phyloP scores from a whole-genome alignment of 2,113 vertebrate species.

The Oenanthe melanoleuca region DNA sequence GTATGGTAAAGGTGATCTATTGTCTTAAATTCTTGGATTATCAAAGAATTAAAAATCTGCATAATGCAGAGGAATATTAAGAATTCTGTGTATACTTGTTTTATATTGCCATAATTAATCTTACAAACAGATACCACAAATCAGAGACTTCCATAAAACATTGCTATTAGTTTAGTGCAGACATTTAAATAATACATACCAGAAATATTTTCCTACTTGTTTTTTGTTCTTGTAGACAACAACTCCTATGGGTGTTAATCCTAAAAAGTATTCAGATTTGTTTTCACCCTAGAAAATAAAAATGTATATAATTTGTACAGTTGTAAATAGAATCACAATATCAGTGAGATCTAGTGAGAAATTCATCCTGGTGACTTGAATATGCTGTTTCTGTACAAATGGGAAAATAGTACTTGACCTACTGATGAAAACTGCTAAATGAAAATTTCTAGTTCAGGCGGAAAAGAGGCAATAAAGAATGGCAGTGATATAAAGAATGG shows the following conservation, averaged over 20 bases:
- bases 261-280: slow-evolving; percentile 90
- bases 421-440: accelerated
- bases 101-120: not conserved
- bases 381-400: not conserved
- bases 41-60: not conserved
- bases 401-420: not conserved
- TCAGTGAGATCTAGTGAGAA: not conserved
- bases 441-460: not conserved
- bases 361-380: not conserved
- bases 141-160: not conserved
- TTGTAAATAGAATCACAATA: not conserved
- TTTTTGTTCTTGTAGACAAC: slow-evolving; percentile 92
- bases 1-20: not conserved
- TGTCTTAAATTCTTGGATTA: not conserved
- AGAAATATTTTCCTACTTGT: slow-evolving; percentile 94
- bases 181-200: slow-evolving; percentile 78
- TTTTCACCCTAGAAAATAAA: slow-evolving; percentile 87
- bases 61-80: not conserved
- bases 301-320: not conserved
- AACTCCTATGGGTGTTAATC: slow-evolving; percentile 87
- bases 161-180: not conserved
- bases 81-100: not conserved
- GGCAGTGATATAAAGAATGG: not conserved
- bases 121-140: not conserved
- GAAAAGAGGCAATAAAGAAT: not conserved